A percentile compares a stretch with the other conserved stretches of the same genome.
Evolutionary conservation across 2,113 vertebrate genomes (phyloP).

Genomic region (Podarcis raffonei): DNA sequence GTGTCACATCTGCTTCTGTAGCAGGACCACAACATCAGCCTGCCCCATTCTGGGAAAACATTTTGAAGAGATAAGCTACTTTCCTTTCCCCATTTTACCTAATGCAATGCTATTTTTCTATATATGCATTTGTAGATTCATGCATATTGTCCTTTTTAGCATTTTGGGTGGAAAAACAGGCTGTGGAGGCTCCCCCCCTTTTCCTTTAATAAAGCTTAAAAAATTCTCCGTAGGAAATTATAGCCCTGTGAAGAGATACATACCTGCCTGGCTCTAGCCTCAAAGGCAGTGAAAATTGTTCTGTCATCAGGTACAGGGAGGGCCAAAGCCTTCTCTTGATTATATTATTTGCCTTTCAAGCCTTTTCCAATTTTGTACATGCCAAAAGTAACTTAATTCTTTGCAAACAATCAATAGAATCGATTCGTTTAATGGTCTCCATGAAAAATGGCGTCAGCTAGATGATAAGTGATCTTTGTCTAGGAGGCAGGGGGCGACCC

Average conservation of each 20-base stretch:
- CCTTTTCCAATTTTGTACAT: constrained; percentile 40
- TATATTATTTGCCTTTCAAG: constrained; percentile 53
- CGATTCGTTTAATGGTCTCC: constrained; percentile 50
- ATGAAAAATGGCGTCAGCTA: constrained; percentile 22
- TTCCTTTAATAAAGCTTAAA: not conserved
- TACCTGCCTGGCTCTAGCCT: not conserved
- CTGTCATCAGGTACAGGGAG: constrained; percentile 15
- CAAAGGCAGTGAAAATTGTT: not conserved
- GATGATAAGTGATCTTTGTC: constrained; percentile 36
- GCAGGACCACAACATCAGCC: not conserved
- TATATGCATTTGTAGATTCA: not conserved
- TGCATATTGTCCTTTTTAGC: not conserved
- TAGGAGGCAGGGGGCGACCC: constrained; percentile 26
- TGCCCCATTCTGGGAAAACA: not conserved
- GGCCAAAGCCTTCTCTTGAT: constrained; percentile 28
- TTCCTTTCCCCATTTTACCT: not conserved
- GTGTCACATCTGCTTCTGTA: not conserved
- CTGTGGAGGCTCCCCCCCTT: too few species aligned
- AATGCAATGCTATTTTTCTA: not conserved
- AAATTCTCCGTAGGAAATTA: not conserved
- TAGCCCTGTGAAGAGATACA: not conserved
- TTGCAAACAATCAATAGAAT: constrained; percentile 44
- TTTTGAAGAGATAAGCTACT: constrained; percentile 12
- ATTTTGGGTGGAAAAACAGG: not conserved
- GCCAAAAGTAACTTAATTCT: constrained; percentile 49